A percentile compares a stretch with the other conserved stretches of the same genome.
Conservation (phyloP, 2,888 invertebrate species). For the Aspidapion aeneum region DNA sequence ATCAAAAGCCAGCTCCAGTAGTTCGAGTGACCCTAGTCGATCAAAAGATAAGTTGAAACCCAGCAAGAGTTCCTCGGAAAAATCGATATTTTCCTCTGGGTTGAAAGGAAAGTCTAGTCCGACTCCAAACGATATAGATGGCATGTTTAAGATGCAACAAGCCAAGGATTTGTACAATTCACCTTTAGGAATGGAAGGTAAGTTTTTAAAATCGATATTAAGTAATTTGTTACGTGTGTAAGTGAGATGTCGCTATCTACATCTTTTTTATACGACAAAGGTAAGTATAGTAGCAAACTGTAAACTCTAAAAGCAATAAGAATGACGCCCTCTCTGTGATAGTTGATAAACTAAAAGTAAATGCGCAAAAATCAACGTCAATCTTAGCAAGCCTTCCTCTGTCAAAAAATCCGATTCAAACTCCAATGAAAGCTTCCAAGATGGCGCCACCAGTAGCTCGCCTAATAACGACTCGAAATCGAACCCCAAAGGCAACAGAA, state of each 20-base stretch:
- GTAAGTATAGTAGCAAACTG: too few relatives aligned
- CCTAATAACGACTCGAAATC: neutral
- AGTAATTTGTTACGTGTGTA: too few relatives aligned
- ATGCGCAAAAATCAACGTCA: slow-evolving; percentile 46
- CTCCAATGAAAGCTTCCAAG: slow-evolving; percentile 24
- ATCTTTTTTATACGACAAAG: too few relatives aligned
- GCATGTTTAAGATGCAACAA: slow-evolving; percentile 58
- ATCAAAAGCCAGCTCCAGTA: slow-evolving; percentile 53
- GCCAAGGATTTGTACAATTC: slow-evolving; percentile 58
- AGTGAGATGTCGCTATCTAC: too few relatives aligned
- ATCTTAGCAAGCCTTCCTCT: slow-evolving; percentile 56
- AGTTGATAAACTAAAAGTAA: too few relatives aligned
- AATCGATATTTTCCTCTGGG: slow-evolving; percentile 59
- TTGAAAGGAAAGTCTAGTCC: slow-evolving; percentile 66
- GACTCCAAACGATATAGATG: slow-evolving; percentile 60
- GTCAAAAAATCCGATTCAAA: slow-evolving; percentile 63
- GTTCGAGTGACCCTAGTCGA: slow-evolving; percentile 43
- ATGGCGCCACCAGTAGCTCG: neutral
- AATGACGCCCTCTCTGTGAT: too few relatives aligned
- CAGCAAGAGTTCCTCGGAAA: slow-evolving; percentile 59
- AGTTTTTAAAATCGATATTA: too few relatives aligned
- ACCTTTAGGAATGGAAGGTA: slow-evolving; percentile 59
- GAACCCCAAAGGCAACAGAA: slow-evolving; percentile 54
- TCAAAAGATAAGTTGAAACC: slow-evolving; percentile 60
- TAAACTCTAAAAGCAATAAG: too few relatives aligned